These are phyloP conservation scores for Nomada ferruginata DNA, from an alignment of 2,888 invertebrate genomes.

Conservation along the genomic window DNA sequence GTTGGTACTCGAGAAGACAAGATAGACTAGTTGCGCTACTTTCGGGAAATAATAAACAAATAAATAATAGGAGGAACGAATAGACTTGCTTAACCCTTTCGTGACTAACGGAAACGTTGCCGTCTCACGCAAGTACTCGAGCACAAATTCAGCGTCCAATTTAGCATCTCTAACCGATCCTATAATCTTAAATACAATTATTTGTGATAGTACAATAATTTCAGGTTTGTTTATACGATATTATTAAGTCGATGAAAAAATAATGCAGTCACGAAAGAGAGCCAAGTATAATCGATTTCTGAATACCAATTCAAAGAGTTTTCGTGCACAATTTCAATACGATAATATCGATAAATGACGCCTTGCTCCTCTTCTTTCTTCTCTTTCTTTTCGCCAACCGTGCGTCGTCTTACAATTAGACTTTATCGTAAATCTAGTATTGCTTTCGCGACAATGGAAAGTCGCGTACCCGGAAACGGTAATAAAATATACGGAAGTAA, in stretches of 20 bases:
- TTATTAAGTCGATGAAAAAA: too few relatives aligned
- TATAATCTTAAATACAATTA: too few relatives aligned
- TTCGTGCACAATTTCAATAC: background rate
- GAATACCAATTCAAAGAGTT: background rate
- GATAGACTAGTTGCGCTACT: background rate
- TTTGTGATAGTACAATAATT: too few relatives aligned
- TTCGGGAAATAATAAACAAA: background rate
- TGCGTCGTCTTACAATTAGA: background rate
- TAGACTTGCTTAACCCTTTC: too few relatives aligned
- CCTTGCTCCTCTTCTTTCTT: background rate
- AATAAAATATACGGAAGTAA: conserved; percentile 39
- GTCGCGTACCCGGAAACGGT: conserved; percentile 28
- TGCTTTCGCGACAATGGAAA: conserved; percentile 13
- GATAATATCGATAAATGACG: background rate
- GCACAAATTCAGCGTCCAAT: too few relatives aligned
- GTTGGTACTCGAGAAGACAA: background rate
- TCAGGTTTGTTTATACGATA: too few relatives aligned
- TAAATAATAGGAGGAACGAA: too few relatives aligned
- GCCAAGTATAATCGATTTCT: background rate
- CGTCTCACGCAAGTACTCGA: too few relatives aligned
- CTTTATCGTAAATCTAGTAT: background rate
- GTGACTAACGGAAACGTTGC: too few relatives aligned
- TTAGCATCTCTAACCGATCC: too few relatives aligned
- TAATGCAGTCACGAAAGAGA: too few relatives aligned
- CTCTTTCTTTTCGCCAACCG: background rate